phyloP scores from a whole-genome alignment of 1,140 invertebrate genomes.

The Caenorhabditis briggsae region DNA sequence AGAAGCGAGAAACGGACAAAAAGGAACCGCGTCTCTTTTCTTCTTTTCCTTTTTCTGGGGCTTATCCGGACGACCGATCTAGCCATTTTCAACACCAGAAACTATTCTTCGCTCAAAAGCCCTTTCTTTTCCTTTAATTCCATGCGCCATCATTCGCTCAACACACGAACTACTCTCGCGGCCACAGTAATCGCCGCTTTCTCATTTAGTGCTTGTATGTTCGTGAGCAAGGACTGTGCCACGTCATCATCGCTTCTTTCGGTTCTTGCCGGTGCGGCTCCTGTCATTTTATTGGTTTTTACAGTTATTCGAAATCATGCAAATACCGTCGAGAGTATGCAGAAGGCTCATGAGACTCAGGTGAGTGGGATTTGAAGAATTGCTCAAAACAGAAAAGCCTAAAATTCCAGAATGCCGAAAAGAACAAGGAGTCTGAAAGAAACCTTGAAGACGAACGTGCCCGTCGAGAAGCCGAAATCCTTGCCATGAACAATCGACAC shows the following conservation, averaged over 20 bases:
- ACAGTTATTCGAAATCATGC: conserved; percentile 58
- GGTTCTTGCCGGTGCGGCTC: conserved; percentile 26
- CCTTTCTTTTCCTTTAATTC: not conserved
- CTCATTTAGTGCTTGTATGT: conserved; percentile 39
- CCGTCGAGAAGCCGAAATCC: conserved; percentile 49
- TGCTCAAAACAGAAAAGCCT: too few relatives aligned
- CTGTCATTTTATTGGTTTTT: conserved; percentile 53
- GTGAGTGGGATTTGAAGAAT: not conserved
- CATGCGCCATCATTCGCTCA: conserved; percentile 52
- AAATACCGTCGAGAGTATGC: conserved; percentile 22
- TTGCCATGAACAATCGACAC: conserved; percentile 56
- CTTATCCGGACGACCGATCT: conserved; percentile 44
- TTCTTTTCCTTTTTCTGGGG: not conserved
- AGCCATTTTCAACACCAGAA: conserved; percentile 53
- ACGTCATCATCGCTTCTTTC: conserved; percentile 30
- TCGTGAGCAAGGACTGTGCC: conserved; percentile 7
- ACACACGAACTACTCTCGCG: conserved; percentile 4
- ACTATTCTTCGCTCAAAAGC: not conserved
- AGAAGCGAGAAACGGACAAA: not conserved
- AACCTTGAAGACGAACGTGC: conserved; percentile 56
- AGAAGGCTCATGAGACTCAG: conserved; percentile 56
- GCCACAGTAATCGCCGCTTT: conserved; percentile 52
- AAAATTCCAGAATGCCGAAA: conserved; percentile 45
- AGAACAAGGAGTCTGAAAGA: conserved; percentile 48
- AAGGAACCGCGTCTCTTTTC: not conserved